Percentiles rank a stretch among this genome's conserved stretches.
Conservation (phyloP, 2,113 vertebrate species). For the Galbula dea region DNA sequence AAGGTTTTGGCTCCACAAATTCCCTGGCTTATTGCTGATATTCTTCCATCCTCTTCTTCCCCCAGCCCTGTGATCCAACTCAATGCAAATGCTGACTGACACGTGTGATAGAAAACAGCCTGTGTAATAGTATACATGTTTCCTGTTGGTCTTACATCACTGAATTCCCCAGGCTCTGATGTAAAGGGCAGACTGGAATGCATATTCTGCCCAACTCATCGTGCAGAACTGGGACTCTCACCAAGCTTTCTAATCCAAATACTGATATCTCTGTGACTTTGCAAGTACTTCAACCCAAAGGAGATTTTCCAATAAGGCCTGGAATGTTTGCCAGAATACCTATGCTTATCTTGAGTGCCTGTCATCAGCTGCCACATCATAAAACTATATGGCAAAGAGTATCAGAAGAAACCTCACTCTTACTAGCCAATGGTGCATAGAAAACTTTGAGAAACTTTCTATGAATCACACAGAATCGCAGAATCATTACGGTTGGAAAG, state of each 20-base stretch:
- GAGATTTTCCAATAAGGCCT: constrained; percentile 2
- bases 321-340: background rate
- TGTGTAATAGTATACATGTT: background rate
- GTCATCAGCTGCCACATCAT: background rate
- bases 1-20: background rate
- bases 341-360: background rate
- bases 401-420: background rate
- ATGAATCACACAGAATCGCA: too few relatives aligned
- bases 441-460: background rate
- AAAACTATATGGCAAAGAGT: background rate
- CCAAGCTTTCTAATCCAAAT: constrained; percentile 6
- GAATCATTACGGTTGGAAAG: too few relatives aligned
- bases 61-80: background rate
- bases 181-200: constrained; percentile 10
- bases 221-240: background rate
- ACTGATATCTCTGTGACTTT: background rate
- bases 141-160: constrained; percentile 15
- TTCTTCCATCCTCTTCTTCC: background rate
- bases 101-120: constrained; percentile 22
- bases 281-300: background rate
- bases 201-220: background rate
- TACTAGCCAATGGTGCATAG: background rate
- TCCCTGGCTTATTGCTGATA: background rate
- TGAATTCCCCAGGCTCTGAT: constrained; percentile 7
- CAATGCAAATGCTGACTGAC: background rate